Base-by-base conservation (phyloP, 2,888 invertebrate genomes). In the Acrobasis repandana region DNA sequence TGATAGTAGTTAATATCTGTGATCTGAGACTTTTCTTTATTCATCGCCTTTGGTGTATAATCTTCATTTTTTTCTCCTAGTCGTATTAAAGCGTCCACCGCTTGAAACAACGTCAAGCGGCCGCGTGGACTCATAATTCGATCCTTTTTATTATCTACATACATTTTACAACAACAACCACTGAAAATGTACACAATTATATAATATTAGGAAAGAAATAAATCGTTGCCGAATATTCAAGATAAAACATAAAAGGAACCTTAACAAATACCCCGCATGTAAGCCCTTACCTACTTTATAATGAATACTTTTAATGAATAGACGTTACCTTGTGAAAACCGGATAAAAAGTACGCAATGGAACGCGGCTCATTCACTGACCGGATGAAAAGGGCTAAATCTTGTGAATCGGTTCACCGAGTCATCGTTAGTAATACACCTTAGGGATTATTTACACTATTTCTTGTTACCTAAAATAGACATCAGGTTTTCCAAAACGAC, bases 321-420 rank as follows among this genome's bases (percentile, higher is more conserved):
- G 57, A 49, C 56, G 20, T 16, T 36, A 46, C 20, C 48, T 49
- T n/a, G 20, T 57, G 43, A 14, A 49, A 52, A 59, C 38, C 28
- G 46, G 46, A 60, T 60, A 60, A 60, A 60, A 60, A 50, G 59
- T 59, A 43, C n/a, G 46, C 47, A 38, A 59, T 59, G 54, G 60
- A 52, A 50, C 28, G 9, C 11, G 34, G 9, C 16, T 34, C 47
- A 60, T 61, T 61, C 56, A 61, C 38, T 50, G 52, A 50, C 20
- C 56, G 50, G 20, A 51, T 61, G 57, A 57, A 57, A 60, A 46
- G 57, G 46, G 38, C 43, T 15, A 51, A 56, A 43, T 33, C 46
- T 64, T 47, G 48, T 65, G 58, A 67, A 67, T 66, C 63, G 65
- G 62, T 64, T 64, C 61, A 48, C 50, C 66, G 48, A 68, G 67